These are phyloP conservation scores for Eurystomus gularis DNA, from an alignment of 2,113 vertebrate species.

Conservation along the genomic window DNA sequence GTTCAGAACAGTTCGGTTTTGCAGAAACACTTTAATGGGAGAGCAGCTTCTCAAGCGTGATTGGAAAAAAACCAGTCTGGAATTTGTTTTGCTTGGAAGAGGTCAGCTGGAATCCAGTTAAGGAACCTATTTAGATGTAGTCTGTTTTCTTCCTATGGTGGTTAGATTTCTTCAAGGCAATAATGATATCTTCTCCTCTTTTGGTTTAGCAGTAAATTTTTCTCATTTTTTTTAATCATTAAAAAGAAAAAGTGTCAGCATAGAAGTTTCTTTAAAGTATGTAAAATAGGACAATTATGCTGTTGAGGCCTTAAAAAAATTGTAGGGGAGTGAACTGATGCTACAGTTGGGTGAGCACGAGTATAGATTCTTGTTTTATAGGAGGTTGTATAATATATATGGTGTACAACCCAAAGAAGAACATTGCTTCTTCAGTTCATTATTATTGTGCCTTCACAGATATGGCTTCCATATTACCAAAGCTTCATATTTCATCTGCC, in stretches of 20 bases:
- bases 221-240: background rate
- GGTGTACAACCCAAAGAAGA: background rate
- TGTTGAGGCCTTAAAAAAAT: background rate
- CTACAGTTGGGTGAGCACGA: background rate
- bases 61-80: background rate
- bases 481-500: slow-evolving; percentile 96
- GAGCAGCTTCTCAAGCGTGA: background rate
- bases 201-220: background rate
- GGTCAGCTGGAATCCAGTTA: background rate
- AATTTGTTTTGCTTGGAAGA: background rate
- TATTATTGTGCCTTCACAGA: slow-evolving; percentile 66
- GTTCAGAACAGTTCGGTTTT: background rate
- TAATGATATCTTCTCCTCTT: background rate
- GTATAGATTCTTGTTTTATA: background rate
- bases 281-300: background rate
- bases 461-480: slow-evolving; percentile 95
- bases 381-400: background rate
- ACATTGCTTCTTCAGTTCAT: background rate
- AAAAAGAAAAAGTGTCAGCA: background rate
- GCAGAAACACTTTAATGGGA: background rate
- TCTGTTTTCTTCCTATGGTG: background rate
- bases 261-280: background rate
- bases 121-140: background rate
- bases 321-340: background rate
- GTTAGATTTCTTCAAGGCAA: background rate